Evolutionary conservation across 2,113 vertebrate species (phyloP), one percentile per base, ranked within the genome.

Genomic region (Clarias batrachus): DNA sequence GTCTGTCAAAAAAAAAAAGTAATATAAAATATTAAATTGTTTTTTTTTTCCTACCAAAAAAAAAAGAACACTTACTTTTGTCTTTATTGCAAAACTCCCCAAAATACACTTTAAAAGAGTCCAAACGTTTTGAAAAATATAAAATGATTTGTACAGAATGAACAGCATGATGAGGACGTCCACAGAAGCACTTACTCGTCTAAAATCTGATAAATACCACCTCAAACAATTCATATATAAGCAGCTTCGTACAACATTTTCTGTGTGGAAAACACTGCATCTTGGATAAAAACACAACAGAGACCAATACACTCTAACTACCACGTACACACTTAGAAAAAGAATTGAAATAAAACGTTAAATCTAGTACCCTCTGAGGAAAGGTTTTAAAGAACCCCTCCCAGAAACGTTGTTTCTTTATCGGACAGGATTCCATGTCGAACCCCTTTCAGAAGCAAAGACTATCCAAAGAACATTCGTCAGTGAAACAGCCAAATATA

Each of bases 141-240:
- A 94, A 95, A 95, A 95, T 92, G 91, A 94, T 93, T 94, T 95
- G 95, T 92, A 94, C 95, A 95, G 92, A 92, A 91, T 94, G 95
- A 94, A 94, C 70, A 85, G 78, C 93, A 93, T 93, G 54, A 96
- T 93, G 95, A 92, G 94, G 92, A 95, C 93, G 94, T 92, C 90
- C 93, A 93, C 92, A 93, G 93, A 93, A 93, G 94, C 93, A 95
- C 90, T 83, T 93, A 91, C 94, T 95, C 93, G 92, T 79, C 93
- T 93, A 92, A 94, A 92, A 92, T 94, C 90, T 91, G 94, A 94
- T 95, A 95, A 95, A 96, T 94, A 95, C 92, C 94, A 94, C 91
- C 95, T 95, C 92, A 96, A 94, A 94, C 91, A 86, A 91, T 57
- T 74, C 93, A 94, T 92, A 95, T 93, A 94, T 91, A 96, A 96